phyloP scores from a whole-genome alignment of 1,140 invertebrate species.

The Manduca sexta region DNA sequence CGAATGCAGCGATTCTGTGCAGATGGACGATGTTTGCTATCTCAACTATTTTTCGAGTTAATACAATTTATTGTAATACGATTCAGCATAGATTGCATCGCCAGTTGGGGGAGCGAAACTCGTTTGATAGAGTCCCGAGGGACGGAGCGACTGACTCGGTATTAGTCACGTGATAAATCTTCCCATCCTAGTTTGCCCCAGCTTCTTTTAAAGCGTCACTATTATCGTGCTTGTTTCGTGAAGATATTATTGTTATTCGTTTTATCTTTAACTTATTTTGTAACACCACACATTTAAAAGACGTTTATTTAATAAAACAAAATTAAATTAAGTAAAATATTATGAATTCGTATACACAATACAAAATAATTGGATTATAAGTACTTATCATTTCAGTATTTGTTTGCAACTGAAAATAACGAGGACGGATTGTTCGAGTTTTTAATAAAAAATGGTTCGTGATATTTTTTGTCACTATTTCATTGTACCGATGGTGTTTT shows the following conservation, averaged over 20 bases:
- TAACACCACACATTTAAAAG: too few relatives aligned
- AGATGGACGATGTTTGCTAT: slow-evolving; percentile 73
- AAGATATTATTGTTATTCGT: slow-evolving; percentile 44
- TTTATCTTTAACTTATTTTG: too few relatives aligned
- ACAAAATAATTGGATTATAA: too few relatives aligned
- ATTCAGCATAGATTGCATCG: slow-evolving; percentile 73
- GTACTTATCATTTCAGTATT: too few relatives aligned
- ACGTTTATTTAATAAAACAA: too few relatives aligned
- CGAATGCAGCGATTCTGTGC: slow-evolving; percentile 59
- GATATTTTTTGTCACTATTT: not conserved
- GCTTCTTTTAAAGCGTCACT: slow-evolving; percentile 49
- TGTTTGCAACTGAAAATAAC: too few relatives aligned
- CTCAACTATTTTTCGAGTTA: slow-evolving; percentile 71
- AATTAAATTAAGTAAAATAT: too few relatives aligned
- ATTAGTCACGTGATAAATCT: slow-evolving; percentile 72
- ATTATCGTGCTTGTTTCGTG: slow-evolving; percentile 45
- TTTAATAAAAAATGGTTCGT: not conserved
- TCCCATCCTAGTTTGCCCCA: slow-evolving; percentile 27
- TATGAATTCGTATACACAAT: too few relatives aligned
- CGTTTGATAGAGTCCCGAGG: slow-evolving; percentile 69
- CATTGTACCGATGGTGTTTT: not conserved
- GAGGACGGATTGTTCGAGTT: too few relatives aligned
- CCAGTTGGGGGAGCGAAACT: slow-evolving; percentile 65
- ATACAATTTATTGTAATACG: slow-evolving; percentile 74
- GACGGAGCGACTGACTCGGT: slow-evolving; percentile 47